Evolutionary conservation across 2,113 vertebrate species (phyloP).

Genomic region (Carettochelys insculpta): DNA sequence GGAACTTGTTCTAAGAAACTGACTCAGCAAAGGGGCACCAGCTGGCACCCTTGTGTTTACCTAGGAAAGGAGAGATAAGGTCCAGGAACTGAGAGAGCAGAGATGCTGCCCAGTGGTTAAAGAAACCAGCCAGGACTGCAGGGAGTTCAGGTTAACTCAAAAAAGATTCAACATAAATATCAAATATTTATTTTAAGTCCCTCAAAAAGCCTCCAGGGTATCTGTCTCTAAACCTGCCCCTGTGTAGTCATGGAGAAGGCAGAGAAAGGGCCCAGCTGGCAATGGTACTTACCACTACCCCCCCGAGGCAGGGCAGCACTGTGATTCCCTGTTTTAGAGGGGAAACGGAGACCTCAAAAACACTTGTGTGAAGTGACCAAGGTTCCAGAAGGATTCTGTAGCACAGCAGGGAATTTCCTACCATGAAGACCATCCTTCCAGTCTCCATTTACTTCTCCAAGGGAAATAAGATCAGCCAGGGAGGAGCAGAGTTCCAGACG

Average conservation of each 20-base stretch:
- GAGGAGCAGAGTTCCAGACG: not conserved
- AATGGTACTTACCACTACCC: not conserved
- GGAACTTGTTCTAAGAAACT: too few species aligned
- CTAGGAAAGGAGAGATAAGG: too few species aligned
- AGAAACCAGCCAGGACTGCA: too few species aligned
- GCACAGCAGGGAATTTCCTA: not conserved
- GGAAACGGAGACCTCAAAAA: not conserved
- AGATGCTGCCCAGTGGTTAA: too few species aligned
- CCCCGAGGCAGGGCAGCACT: not conserved
- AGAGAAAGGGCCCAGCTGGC: not conserved
- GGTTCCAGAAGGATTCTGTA: not conserved
- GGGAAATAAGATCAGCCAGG: not conserved
- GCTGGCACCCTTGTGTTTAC: too few species aligned
- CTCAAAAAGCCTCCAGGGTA: not conserved
- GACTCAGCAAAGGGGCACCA: too few species aligned
- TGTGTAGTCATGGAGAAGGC: not conserved
- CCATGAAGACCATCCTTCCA: not conserved
- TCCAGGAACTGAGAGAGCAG: too few species aligned
- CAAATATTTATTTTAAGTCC: not conserved
- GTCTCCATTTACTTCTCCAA: not conserved
- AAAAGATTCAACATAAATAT: too few species aligned
- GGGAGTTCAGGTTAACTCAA: too few species aligned
- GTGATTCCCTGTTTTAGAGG: not conserved
- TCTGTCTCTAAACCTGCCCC: too few species aligned
- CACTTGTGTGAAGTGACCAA: not conserved